Conservation (phyloP, 2,888 invertebrate genomes). For the Cynaeus angustus region DNA sequence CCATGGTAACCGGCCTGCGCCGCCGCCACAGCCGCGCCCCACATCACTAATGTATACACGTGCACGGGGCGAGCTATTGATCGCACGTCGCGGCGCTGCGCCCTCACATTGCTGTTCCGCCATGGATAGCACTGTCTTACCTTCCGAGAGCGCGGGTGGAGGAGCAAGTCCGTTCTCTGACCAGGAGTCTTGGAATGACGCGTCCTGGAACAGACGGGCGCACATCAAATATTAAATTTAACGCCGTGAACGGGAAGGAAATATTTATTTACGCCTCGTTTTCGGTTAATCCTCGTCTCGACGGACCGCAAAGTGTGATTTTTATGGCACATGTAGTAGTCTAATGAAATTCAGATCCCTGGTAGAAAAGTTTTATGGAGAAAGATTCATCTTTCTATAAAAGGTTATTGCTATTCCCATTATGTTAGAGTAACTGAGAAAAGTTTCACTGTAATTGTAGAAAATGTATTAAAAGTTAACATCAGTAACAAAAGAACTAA, state of each 20-base stretch:
- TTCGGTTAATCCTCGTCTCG: background rate
- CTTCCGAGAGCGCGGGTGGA: conserved; percentile 58
- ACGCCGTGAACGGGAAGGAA: background rate
- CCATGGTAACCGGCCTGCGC: conserved; percentile 71
- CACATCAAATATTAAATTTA: conserved; percentile 49
- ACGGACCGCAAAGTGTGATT: too few species aligned
- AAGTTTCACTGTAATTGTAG: too few species aligned
- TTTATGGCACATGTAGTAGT: too few species aligned
- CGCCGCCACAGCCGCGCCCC: conserved; percentile 71
- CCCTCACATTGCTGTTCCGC: conserved; percentile 25
- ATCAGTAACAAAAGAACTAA: too few species aligned
- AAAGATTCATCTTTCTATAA: too few species aligned
- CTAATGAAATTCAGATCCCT: too few species aligned
- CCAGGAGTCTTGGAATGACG: conserved; percentile 52
- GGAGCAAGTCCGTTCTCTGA: conserved; percentile 57
- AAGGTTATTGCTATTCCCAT: too few species aligned
- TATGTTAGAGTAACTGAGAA: too few species aligned
- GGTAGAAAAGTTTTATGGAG: too few species aligned
- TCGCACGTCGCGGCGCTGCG: conserved; percentile 55
- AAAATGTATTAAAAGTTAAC: too few species aligned
- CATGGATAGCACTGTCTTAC: conserved; percentile 51
- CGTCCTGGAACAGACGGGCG: conserved; percentile 53
- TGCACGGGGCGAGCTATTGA: conserved; percentile 65
- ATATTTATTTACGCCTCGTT: background rate
- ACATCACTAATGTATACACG: conserved; percentile 72